Conservation (phyloP, 2,113 vertebrate species). For the Pygoscelis antarcticus region DNA sequence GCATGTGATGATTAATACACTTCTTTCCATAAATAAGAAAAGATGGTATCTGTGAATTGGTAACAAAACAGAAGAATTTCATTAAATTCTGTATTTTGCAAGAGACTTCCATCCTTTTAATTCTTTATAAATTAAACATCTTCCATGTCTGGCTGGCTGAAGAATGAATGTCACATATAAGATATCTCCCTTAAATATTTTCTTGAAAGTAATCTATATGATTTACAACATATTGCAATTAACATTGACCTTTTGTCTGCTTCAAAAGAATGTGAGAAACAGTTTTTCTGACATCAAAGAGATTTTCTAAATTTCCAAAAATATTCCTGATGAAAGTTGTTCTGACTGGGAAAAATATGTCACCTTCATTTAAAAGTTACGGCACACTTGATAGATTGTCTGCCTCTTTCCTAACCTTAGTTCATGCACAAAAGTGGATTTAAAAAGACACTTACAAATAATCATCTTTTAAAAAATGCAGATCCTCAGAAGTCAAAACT, state of each 20-base stretch:
- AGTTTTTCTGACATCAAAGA: conserved; percentile 62
- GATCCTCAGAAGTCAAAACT: background rate
- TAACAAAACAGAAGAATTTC: conserved; percentile 71
- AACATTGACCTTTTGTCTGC: conserved; percentile 63
- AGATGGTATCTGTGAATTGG: conserved; percentile 63
- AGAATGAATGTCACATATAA: conserved; percentile 40
- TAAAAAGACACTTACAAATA: background rate
- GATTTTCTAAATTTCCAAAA: conserved; percentile 64
- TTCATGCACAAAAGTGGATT: background rate
- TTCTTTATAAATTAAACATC: conserved; percentile 27
- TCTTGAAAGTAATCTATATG: conserved; percentile 61
- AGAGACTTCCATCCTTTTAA: conserved; percentile 35
- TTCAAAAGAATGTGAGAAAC: conserved; percentile 64
- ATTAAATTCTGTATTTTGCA: conserved; percentile 54
- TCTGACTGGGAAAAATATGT: conserved; percentile 49
- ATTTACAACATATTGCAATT: conserved; percentile 69
- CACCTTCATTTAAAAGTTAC: conserved; percentile 53
- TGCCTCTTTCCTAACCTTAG: conserved; percentile 31
- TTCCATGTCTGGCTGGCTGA: background rate
- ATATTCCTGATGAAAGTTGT: conserved; percentile 60
- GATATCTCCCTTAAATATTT: conserved; percentile 61
- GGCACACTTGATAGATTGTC: conserved; percentile 18
- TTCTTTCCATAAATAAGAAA: conserved; percentile 70
- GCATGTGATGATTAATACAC: conserved; percentile 73
- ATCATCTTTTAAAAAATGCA: background rate